These are phyloP conservation scores for Hippocampus mohnikei DNA, from an alignment of 2,113 vertebrate genomes.

Conservation along the genomic window DNA sequence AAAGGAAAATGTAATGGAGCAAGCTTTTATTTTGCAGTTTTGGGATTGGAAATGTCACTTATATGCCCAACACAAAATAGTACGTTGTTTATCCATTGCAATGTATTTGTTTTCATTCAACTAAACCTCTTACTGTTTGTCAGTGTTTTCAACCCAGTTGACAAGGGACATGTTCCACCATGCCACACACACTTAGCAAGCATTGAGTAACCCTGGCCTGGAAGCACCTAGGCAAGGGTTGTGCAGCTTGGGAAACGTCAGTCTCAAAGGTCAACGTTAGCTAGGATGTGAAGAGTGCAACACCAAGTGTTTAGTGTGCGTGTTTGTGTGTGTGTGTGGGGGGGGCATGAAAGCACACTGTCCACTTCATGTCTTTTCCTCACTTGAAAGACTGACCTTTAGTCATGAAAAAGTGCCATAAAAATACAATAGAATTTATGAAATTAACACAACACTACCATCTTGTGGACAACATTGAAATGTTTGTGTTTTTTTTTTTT, in stretches of 20 bases:
- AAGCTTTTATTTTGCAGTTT: too few species aligned
- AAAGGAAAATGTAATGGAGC: too few species aligned
- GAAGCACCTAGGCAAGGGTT: neutral
- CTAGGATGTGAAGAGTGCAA: neutral
- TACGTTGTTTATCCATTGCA: too few species aligned
- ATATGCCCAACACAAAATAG: too few species aligned
- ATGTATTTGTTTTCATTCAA: too few species aligned
- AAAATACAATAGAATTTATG: neutral
- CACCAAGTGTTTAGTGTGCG: neutral
- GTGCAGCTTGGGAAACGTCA: neutral
- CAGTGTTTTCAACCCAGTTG: neutral
- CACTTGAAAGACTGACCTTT: neutral
- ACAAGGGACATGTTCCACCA: too few species aligned
- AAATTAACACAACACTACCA: conserved; percentile 4
- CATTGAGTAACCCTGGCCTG: neutral
- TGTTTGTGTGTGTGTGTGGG: neutral
- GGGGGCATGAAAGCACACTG: neutral
- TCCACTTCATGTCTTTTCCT: neutral
- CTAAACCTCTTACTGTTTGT: too few species aligned
- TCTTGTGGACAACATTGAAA: neutral
- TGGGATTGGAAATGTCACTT: too few species aligned
- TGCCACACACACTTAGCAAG: too few species aligned
- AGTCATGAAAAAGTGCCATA: neutral
- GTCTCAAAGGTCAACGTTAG: conserved; percentile 27
- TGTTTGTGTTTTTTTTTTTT: neutral